Conservation (phyloP, 2,113 vertebrate genomes). For the Serilophus lunatus region DNA sequence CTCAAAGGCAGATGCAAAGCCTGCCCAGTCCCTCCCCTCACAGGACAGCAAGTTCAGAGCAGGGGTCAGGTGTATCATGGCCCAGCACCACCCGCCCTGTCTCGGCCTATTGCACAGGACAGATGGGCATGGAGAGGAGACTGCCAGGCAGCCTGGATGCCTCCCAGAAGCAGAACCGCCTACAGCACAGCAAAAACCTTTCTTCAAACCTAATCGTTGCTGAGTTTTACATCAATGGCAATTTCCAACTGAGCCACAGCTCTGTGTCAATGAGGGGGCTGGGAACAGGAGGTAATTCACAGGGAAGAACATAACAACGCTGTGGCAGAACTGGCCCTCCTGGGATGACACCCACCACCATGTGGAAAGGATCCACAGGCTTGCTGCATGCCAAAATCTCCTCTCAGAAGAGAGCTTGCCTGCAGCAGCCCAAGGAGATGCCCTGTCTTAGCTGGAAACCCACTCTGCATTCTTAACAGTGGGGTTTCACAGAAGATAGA, state of each 20-base stretch:
- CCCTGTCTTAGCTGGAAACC: background rate
- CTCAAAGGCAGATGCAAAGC: background rate
- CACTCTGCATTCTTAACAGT: background rate
- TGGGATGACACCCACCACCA: background rate
- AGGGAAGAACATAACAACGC: background rate
- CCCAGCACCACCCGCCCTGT: fast-evolving
- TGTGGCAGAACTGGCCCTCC: constrained; percentile 6
- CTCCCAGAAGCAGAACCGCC: constrained; percentile 16
- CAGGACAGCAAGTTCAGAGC: background rate
- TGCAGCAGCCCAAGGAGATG: background rate
- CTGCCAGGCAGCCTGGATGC: background rate
- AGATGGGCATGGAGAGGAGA: background rate
- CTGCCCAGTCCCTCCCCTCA: background rate
- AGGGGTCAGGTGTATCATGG: background rate
- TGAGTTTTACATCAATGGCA: constrained; percentile 52
- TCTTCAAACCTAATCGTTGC: background rate
- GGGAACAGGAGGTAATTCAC: constrained; percentile 23
- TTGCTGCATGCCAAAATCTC: background rate
- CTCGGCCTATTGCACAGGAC: background rate
- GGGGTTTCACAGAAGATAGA: background rate
- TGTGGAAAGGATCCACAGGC: background rate
- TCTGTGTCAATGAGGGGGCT: background rate
- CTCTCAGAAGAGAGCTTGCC: background rate
- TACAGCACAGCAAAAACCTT: constrained; percentile 13
- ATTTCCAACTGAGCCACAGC: background rate